Conservation (phyloP, 2,888 invertebrate species). For the Polyommatus iphigenia region DNA sequence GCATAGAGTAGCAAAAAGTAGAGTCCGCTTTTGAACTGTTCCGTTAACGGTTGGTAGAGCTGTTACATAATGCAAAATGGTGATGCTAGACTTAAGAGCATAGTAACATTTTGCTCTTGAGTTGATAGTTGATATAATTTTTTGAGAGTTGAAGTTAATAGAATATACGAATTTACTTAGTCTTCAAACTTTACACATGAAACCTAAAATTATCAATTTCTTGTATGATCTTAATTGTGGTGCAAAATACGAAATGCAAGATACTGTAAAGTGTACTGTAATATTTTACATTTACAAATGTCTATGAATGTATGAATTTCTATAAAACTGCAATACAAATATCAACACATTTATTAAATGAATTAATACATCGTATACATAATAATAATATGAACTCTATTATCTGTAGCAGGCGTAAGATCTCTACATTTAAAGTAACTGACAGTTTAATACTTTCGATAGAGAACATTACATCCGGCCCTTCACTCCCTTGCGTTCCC, state of each 20-base stretch:
- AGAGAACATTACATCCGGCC: slow-evolving; percentile 13
- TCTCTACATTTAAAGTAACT: not conserved
- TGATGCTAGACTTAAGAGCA: not conserved
- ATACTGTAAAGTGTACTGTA: no score
- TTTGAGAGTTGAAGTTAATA: not conserved
- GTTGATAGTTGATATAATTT: no score
- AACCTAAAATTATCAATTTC: no score
- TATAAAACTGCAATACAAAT: not conserved
- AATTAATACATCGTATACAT: no score
- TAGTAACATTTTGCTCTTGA: not conserved
- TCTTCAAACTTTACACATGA: no score
- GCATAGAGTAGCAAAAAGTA: not conserved
- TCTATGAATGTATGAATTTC: not conserved
- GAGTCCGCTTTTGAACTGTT: not conserved
- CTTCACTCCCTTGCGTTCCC: not conserved
- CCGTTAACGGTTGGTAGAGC: not conserved
- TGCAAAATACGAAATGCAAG: no score
- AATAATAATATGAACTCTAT: not conserved
- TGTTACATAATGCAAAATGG: not conserved
- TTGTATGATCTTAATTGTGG: no score
- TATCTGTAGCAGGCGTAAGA: not conserved
- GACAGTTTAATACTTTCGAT: not conserved
- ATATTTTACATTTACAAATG: not conserved
- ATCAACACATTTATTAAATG: no score
- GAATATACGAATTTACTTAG: not conserved